Evolutionary conservation across 2,888 invertebrate genomes (phyloP), one percentile per base, ranked within the genome.

Genomic region (Dryobotodes eremita): DNA sequence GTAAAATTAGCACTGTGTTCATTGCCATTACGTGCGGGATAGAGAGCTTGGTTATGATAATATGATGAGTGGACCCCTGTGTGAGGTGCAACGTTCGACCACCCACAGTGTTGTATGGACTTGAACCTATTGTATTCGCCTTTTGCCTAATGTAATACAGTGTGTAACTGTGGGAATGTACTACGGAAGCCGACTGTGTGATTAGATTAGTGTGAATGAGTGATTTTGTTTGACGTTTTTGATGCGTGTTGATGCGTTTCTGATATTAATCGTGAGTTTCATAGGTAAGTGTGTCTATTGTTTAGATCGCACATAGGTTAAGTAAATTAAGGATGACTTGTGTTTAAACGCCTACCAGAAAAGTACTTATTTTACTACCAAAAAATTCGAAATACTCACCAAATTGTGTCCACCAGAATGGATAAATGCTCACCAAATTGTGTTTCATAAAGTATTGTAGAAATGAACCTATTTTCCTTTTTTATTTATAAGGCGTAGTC

Each of bases 171-270:
- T 93, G 91, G 88, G 92, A 94, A 94, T 92, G 89, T 86, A 77
- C 86, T 86, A 90, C 93, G 91, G 93, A 91, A 93, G 93, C 90
- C 90, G 82, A 88, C 91, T 91, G 91, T 92, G 90, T 92, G 93
- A 93, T 93, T 92, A 90, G 91, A 93, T 94, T 94, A 93, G 90
- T 92, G 91, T 91, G 93, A 92, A 92, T 92, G 92, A 93, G 87
- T 92, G 94, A 93, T 92, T 92, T 90, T 90, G 90, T 92, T 92
- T 92, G 92, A 91, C 92, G 90, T 74, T 91, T 91, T 89, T 89
- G 90, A 90, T 90, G 79, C 75, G 71, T 83, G 71, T 80, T 84
- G 82, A 82, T 85, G 84, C 79, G 36, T 89, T 85, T 84, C 78
- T 87, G 84, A 86, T 89, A 77, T 78, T 74, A 53, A 80, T 77